Percentiles rank a stretch among this genome's conserved stretches.
phyloP scores from a whole-genome alignment of 2,797 vertebrate genomes.

The Squalus acanthias region DNA sequence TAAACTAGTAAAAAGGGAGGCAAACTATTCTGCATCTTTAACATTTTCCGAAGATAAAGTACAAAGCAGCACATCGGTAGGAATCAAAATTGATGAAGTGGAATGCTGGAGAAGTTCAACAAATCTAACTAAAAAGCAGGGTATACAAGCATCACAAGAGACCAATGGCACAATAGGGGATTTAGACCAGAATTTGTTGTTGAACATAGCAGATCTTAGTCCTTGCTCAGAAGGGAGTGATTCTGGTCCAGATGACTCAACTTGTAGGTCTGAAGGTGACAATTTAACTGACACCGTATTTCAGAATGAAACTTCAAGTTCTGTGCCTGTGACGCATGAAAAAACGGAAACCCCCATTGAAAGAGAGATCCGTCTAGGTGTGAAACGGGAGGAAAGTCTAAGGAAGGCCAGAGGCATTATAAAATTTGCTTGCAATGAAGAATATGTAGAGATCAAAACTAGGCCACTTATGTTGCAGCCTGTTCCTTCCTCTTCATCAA shows the following conservation, averaged over 20 bases:
- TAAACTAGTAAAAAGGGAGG: neutral
- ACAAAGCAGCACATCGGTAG: neutral
- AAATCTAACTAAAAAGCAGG: neutral
- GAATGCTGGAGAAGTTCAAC: neutral
- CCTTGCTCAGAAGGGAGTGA: constrained; percentile 63
- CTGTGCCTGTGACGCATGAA: too few species aligned
- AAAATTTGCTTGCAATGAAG: constrained; percentile 57
- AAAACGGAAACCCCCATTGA: constrained; percentile 58
- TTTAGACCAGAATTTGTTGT: neutral
- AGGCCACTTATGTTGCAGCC: constrained; percentile 44
- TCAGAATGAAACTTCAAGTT: neutral
- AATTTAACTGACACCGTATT: constrained; percentile 52
- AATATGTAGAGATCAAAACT: constrained; percentile 53
- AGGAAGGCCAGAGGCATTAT: constrained; percentile 57
- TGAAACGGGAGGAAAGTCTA: constrained; percentile 61
- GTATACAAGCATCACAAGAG: neutral
- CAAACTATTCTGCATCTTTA: neutral
- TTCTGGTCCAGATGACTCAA: constrained; percentile 66
- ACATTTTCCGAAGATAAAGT: neutral
- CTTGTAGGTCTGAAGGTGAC: constrained; percentile 63
- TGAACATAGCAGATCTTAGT: constrained; percentile 57
- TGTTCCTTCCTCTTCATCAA: constrained; percentile 31
- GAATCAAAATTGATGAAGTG: neutral
- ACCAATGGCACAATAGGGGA: neutral
- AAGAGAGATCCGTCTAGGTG: constrained; percentile 60